Conservation (phyloP, 2,113 vertebrate genomes). For the Gallinago undulata region DNA sequence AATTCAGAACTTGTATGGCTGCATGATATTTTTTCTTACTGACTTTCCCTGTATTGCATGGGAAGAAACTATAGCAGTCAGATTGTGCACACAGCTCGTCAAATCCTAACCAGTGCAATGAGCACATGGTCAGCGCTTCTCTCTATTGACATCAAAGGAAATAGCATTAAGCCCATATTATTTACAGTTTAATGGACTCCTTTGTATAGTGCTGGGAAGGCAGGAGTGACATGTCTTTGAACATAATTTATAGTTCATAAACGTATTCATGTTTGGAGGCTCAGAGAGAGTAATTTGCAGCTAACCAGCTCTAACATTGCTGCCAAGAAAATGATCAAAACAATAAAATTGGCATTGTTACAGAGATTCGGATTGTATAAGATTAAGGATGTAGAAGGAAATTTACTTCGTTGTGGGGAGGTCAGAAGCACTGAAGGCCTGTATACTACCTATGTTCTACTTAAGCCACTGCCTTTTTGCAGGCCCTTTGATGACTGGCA, state of each 20-base stretch:
- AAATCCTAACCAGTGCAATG: neutral
- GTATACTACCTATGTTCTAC: neutral
- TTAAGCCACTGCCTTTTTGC: neutral
- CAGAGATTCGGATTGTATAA: constrained; percentile 24
- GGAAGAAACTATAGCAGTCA: neutral
- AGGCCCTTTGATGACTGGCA: neutral
- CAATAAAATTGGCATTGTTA: constrained; percentile 41
- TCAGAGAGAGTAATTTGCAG: constrained; percentile 39
- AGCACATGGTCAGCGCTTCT: neutral
- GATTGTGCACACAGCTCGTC: neutral
- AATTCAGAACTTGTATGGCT: neutral
- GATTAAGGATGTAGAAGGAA: constrained; percentile 17
- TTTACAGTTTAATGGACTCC: constrained; percentile 27
- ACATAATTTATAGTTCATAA: constrained; percentile 33
- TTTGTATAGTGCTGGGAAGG: constrained; percentile 7
- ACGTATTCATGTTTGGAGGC: neutral
- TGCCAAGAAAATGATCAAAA: constrained; percentile 58
- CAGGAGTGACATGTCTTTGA: constrained; percentile 37
- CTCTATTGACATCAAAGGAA: constrained; percentile 5
- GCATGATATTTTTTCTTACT: neutral
- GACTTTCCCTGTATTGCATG: neutral
- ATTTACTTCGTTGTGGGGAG: neutral
- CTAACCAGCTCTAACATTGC: neutral
- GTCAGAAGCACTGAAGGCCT: neutral
- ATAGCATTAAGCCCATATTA: constrained; percentile 14